These are phyloP conservation scores for Hecatera dysodea DNA, from an alignment of 2,888 invertebrate genomes.

Conservation along the genomic window DNA sequence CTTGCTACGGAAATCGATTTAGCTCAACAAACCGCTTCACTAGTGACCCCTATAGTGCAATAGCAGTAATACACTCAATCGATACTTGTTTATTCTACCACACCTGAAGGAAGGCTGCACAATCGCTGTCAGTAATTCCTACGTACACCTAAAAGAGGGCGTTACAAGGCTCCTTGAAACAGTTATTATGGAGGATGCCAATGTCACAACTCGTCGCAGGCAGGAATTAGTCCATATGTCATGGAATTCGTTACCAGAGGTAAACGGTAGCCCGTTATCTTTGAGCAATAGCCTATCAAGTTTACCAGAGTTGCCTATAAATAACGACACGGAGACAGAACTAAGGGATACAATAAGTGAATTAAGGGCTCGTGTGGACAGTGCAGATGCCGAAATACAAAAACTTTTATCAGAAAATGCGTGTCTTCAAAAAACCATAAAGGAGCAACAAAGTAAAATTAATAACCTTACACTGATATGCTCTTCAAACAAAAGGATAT, in stretches of 20 bases:
- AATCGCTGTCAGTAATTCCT: not conserved
- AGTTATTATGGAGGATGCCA: too few relatives aligned
- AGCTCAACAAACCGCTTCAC: not conserved
- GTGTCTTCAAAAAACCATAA: not conserved
- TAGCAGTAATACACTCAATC: too few relatives aligned
- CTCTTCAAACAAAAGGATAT: not conserved
- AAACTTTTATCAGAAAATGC: not conserved
- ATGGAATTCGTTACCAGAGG: too few relatives aligned
- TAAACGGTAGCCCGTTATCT: too few relatives aligned
- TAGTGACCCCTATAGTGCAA: not conserved
- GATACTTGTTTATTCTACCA: not conserved
- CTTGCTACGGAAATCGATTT: not conserved
- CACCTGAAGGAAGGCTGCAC: not conserved
- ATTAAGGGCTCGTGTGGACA: not conserved
- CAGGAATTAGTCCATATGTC: too few relatives aligned
- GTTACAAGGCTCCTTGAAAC: too few relatives aligned
- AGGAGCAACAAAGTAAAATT: not conserved
- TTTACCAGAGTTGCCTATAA: too few relatives aligned
- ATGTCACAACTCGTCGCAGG: too few relatives aligned
- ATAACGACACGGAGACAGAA: too few relatives aligned
- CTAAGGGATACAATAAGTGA: too few relatives aligned
- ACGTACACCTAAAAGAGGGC: not conserved
- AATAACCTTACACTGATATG: not conserved
- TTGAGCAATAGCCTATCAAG: too few relatives aligned
- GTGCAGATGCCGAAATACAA: conserved; percentile 1